Evolutionary conservation across 92 coral and sea anemone species (phyloP).

Genomic region (Bergia puertoricense): DNA sequence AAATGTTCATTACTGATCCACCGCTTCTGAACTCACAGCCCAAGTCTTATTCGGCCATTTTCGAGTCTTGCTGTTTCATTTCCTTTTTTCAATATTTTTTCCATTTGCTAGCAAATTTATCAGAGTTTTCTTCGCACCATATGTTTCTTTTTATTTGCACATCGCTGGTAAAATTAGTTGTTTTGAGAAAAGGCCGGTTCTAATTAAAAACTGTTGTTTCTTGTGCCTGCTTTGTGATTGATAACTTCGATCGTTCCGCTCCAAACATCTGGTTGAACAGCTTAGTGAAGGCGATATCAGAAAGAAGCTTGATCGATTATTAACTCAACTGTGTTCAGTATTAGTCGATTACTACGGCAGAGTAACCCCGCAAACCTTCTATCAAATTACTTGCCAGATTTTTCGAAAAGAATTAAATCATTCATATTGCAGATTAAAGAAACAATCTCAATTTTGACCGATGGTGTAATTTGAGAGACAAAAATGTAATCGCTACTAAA

Average conservation of each 20-base stretch:
- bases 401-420: background rate
- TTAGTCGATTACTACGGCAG: background rate
- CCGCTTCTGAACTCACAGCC: background rate
- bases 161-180: conserved; percentile 4
- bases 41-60: background rate
- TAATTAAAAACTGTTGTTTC: conserved; percentile 21
- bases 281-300: background rate
- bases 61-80: background rate
- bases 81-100: background rate
- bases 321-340: background rate
- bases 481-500: background rate
- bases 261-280: conserved; percentile 9
- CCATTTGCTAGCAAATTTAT: background rate
- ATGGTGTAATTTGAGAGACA: too few species aligned
- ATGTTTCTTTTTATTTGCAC: background rate
- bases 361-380: background rate
- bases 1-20: background rate
- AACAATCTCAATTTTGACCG: background rate
- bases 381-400: background rate
- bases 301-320: background rate
- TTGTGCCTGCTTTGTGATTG: conserved; percentile 6
- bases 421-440: background rate
- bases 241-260: background rate
- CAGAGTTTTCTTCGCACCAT: conserved; percentile 4
- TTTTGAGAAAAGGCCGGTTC: background rate